Evolutionary conservation across 1,140 invertebrate genomes (phyloP), one percentile per base, ranked within the genome.

Genomic region (Coboldia fuscipes): DNA sequence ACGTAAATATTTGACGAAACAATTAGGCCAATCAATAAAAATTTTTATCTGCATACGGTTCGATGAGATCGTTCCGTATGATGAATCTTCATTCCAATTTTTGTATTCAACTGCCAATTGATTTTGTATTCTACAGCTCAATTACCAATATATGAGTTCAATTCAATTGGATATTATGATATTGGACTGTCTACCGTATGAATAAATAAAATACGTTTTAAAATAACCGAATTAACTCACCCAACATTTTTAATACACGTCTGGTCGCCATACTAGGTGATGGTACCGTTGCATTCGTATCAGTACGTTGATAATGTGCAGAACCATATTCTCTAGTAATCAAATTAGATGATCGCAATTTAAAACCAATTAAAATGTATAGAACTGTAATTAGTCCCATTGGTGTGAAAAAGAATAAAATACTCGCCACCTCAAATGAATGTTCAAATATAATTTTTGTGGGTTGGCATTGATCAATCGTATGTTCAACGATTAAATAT

Each of bases 401-500:
- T 4, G 78, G 77, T 4, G 68, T 63, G n/a, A 79, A 66, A 45
- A 82, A 82, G 48, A 82, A 81, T 28, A 80, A 54, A 37, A 77
- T 66, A 9, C 74, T 74, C 7, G 74, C 75, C 32, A 78, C 63
- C 43, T 74, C 65, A 44, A 80, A 81, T 27, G 70, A 61, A 48
- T 75, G 66, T 26, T 68, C 54, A 4, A 63, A 50, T 2, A 62
- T 50, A 3, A 65, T 57, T 5, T 62, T 59, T 20, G 63, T 62
- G 23, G 68, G 10, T 21, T 17, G 19, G 13, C 30, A 32, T 12
- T 17, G 13, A 8, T 19, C 16, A 3, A 21, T 21, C 3, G 8
- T 16, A 12, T 27, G 12, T 27, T 4, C 24, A 10, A 2, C 16
- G 4, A 14, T 27, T 3, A 27, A n/a, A n/a, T 24, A 24, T 24